Base-by-base conservation (phyloP, 2,797 vertebrate genomes). In the Anas bahamensis region DNA sequence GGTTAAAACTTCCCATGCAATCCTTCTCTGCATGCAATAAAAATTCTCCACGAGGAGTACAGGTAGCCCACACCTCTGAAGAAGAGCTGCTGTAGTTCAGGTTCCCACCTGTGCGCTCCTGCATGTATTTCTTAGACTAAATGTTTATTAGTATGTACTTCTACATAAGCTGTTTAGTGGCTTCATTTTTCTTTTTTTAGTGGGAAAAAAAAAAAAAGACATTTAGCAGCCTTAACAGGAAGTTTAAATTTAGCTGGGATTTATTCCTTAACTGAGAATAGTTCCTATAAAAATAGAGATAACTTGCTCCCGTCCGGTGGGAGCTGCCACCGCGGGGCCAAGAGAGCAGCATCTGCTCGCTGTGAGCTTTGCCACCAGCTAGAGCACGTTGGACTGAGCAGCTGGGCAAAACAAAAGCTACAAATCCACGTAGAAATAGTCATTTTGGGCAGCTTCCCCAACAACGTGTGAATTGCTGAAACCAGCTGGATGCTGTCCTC, bases 181-280 rank as follows among this genome's bases (percentile, higher is more conserved):
- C 28, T 87, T 64, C 11, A 33, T 23, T 44, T 42, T 42, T 23
- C 37, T 31, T 1, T 5, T 50, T 50, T 14, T 50, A 8, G 23
- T 50, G 46, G 46, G 21, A 4, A 46, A 14, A 46, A 22, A 46
- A 22, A 29, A 37, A 64, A 31, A 72, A 29, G 42, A 55, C 21
- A 13, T 76, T 82, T 76, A 92, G 46, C 70, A 88, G 84, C 52
- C 68, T 80, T 92, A 63, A 81, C 86, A 93, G 94, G 85, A 97
- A 93, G 85, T 95, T 93, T 93, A 96, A 95, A 92, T 96, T 93
- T 95, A 94, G 89, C 94, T 91, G 87, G 74, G 84, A 92, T 94
- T 88, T 92, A 91, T 94, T 75, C 94, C 41, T 93, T 80, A 91
- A 86, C 78, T 13, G 1, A 83, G 64, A 81, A 53, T 44, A 76